A percentile compares a stretch with the other conserved stretches of the same genome.
phyloP scores from a whole-genome alignment of 2,888 invertebrate genomes.

The Pyrgus malvae region DNA sequence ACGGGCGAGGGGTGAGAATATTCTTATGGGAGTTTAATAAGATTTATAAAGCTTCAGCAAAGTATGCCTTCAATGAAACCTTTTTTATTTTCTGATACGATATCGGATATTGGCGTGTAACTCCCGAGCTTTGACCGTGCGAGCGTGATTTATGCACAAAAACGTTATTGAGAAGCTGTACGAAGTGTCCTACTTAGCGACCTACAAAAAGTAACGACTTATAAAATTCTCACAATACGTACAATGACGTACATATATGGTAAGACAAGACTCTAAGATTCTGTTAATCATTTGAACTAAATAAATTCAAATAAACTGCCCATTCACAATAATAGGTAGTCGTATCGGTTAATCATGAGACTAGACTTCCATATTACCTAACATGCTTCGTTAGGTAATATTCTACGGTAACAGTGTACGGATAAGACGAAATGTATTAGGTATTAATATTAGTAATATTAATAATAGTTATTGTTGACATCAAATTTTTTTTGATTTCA shows the following conservation, averaged over 20 bases:
- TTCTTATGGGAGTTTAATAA: constrained; percentile 64
- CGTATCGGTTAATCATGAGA: no score
- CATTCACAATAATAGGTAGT: no score
- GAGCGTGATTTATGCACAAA: constrained; percentile 22
- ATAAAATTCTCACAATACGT: neutral
- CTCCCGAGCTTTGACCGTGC: constrained; percentile 21
- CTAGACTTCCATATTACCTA: no score
- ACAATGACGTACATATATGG: neutral
- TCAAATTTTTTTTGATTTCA: no score
- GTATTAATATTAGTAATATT: no score
- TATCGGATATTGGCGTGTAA: constrained; percentile 28
- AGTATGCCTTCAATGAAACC: constrained; percentile 50
- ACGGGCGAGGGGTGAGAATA: constrained; percentile 67
- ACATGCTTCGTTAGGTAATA: no score
- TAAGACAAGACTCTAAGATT: no score
- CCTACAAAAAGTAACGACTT: neutral
- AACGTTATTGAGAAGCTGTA: constrained; percentile 14
- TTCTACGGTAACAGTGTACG: no score
- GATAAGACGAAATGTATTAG: no score
- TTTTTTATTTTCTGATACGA: constrained; percentile 28
- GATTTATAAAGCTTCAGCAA: constrained; percentile 75
- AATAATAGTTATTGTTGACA: no score
- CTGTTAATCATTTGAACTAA: no score
- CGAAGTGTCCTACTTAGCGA: constrained; percentile 5
- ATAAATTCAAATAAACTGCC: no score